These are phyloP conservation scores for Keiferia lycopersicella DNA, from an alignment of 2,888 invertebrate species.

Conservation along the genomic window DNA sequence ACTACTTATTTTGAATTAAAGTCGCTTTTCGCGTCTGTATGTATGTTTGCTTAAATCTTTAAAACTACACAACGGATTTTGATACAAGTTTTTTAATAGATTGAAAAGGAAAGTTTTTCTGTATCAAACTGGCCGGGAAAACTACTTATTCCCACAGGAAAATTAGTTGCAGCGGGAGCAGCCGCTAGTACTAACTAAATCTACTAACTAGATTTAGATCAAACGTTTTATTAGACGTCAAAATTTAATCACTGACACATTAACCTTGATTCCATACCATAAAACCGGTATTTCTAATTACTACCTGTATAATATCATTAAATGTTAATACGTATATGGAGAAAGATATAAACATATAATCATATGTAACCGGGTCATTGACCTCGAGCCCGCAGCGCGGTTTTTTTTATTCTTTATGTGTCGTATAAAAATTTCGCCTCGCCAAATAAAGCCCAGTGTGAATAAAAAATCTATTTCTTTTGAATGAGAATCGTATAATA, in stretches of 20 bases:
- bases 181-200: no score
- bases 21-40: no score
- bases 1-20: no score
- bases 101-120: no score
- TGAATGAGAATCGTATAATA: not conserved
- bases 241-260: not conserved
- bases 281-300: constrained; percentile 2
- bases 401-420: not conserved
- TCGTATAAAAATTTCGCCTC: constrained; percentile 8
- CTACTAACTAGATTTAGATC: no score
- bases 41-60: no score
- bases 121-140: no score
- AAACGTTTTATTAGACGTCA: not conserved
- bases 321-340: constrained; percentile 15
- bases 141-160: no score
- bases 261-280: constrained; percentile 7
- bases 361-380: constrained; percentile 15
- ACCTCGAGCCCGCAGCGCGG: constrained; percentile 7
- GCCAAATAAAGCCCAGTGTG: constrained; percentile 7
- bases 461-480: constrained; percentile 18
- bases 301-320: constrained; percentile 8
- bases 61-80: no score
- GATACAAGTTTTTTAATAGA: no score
- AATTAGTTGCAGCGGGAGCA: no score
- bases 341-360: constrained; percentile 19